These are phyloP conservation scores for Hypsopygia costalis DNA, from an alignment of 2,888 invertebrate species.

Conservation along the genomic window DNA sequence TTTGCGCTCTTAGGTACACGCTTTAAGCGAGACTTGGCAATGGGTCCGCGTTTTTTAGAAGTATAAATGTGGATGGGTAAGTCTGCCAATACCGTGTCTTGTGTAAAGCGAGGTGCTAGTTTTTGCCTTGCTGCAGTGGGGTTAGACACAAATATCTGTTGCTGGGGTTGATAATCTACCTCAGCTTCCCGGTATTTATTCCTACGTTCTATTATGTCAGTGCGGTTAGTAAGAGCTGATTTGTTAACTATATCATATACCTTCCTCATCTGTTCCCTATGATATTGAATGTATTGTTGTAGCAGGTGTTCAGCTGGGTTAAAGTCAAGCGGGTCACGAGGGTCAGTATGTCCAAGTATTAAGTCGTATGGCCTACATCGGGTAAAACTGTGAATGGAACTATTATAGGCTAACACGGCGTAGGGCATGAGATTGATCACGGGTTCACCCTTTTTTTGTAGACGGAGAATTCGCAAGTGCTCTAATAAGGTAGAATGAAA, in stretches of 20 bases:
- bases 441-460: too few species aligned
- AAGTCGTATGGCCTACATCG: too few species aligned
- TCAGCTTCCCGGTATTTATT: constrained; percentile 8
- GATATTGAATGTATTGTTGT: too few species aligned
- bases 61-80: constrained; percentile 28
- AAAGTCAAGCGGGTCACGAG: too few species aligned
- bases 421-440: too few species aligned
- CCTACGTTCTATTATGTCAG: constrained; percentile 4
- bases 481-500: too few species aligned
- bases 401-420: too few species aligned
- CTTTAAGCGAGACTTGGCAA: constrained; percentile 22
- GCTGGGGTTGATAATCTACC: constrained; percentile 16
- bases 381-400: too few species aligned
- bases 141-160: constrained; percentile 20
- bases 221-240: constrained; percentile 12
- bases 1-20: constrained; percentile 16
- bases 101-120: constrained; percentile 22
- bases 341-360: too few species aligned
- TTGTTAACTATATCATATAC: constrained; percentile 22
- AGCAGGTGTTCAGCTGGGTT: too few species aligned
- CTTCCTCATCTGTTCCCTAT: constrained; percentile 1
- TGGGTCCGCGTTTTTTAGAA: constrained; percentile 19
- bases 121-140: constrained; percentile 22
- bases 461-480: too few species aligned
- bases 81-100: constrained; percentile 21